Percentiles rank a stretch among this genome's conserved stretches.
These are phyloP conservation scores for Perca fluviatilis DNA, from an alignment of 2,113 vertebrate species.

Conservation along the genomic window DNA sequence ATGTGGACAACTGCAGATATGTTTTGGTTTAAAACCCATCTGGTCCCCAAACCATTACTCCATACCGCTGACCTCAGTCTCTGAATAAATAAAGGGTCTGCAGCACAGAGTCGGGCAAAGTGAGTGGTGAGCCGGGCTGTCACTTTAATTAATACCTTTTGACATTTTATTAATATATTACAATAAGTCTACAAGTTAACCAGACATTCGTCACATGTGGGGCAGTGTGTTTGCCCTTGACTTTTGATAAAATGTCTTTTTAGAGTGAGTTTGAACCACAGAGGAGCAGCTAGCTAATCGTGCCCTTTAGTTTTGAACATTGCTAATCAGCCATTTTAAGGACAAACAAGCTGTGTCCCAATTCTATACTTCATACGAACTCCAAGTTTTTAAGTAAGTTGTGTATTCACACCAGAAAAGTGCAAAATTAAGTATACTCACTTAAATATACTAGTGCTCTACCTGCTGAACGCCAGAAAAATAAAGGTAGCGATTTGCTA, in stretches of 20 bases:
- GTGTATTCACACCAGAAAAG: background rate
- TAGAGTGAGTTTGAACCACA: background rate
- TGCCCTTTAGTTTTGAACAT: conserved; percentile 3
- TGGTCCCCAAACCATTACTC: conserved; percentile 55
- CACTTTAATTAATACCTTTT: conserved; percentile 40
- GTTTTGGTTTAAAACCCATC: conserved; percentile 70
- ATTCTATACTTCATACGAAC: background rate
- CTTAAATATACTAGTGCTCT: background rate
- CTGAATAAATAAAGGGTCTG: conserved; percentile 63
- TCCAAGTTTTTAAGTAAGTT: background rate
- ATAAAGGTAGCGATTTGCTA: background rate
- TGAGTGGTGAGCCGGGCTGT: conserved; percentile 2
- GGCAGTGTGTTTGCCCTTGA: conserved; percentile 34
- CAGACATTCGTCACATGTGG: conserved; percentile 28
- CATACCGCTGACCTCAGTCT: conserved; percentile 66
- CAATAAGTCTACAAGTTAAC: conserved; percentile 2
- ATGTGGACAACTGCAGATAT: conserved; percentile 65
- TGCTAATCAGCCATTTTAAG: conserved; percentile 2
- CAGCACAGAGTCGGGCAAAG: conserved; percentile 23
- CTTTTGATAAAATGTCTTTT: conserved; percentile 11
- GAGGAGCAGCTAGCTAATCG: conserved; percentile 1
- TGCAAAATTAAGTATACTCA: background rate
- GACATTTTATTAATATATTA: conserved; percentile 22
- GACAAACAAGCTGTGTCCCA: background rate
- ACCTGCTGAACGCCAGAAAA: no score